These are phyloP conservation scores for Tachina lurida DNA, from an alignment of 2,888 invertebrate species.

Conservation along the genomic window DNA sequence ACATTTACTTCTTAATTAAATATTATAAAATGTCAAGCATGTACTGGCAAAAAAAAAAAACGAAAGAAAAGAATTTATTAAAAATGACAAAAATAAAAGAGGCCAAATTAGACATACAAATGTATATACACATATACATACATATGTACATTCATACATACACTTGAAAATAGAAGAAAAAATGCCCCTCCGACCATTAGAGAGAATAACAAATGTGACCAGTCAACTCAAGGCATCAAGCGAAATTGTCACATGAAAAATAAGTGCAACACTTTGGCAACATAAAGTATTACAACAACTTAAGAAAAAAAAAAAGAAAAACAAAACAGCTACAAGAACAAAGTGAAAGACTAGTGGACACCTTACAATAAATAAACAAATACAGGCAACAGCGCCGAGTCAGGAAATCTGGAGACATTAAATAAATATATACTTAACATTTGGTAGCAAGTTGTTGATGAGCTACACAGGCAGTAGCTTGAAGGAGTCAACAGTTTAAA, in stretches of 20 bases:
- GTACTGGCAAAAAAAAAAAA: conserved; percentile 23
- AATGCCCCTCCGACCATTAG: conserved; percentile 50
- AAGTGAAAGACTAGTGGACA: conserved; percentile 23
- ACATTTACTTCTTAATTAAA: conserved; percentile 75
- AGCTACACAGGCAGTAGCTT: neutral
- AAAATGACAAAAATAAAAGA: conserved; percentile 60
- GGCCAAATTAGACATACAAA: conserved; percentile 63
- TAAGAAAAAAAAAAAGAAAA: neutral
- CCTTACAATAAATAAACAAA: conserved; percentile 15
- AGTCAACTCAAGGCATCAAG: conserved; percentile 63
- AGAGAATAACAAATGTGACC: conserved; percentile 63
- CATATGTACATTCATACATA: too few species aligned
- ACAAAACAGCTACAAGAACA: neutral
- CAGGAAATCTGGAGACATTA: conserved; percentile 27
- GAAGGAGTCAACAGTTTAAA: neutral
- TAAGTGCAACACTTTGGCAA: conserved; percentile 45
- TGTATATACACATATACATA: too few species aligned
- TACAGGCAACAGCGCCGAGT: neutral
- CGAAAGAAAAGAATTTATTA: conserved; percentile 46
- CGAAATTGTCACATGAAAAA: conserved; percentile 41
- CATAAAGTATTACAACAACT: conserved; percentile 37
- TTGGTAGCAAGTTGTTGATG: conserved; percentile 1
- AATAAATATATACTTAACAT: neutral
- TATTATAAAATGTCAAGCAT: conserved; percentile 72
- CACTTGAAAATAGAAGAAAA: neutral